A percentile compares a stretch with the other conserved stretches of the same genome.
phyloP scores from a whole-genome alignment of 2,113 vertebrate species.

The Nesogale talazaci region DNA sequence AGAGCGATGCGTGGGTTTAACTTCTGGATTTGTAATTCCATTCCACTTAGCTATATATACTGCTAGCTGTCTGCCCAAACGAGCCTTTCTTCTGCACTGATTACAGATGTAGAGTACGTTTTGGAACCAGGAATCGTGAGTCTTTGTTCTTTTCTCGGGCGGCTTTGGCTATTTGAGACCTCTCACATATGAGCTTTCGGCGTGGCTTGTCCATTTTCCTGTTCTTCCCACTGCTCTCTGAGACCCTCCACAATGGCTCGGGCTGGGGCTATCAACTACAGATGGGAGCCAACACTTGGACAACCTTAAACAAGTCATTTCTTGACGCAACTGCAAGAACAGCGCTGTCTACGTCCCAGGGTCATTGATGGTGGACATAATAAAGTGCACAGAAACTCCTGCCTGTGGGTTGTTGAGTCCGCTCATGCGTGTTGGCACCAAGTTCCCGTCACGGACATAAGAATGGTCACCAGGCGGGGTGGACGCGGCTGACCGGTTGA shows the following conservation, averaged over 20 bases:
- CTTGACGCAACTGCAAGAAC: background rate
- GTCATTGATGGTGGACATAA: background rate
- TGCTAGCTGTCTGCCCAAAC: no score
- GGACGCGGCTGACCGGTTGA: no score
- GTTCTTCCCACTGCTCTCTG: background rate
- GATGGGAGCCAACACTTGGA: background rate
- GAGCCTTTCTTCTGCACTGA: background rate
- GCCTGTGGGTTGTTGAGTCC: background rate
- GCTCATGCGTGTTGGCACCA: background rate
- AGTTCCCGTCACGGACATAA: background rate
- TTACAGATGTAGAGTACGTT: background rate
- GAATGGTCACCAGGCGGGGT: background rate
- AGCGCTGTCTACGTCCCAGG: background rate
- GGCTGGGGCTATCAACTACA: background rate
- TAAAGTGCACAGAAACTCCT: background rate
- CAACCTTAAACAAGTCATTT: background rate
- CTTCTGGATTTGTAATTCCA: background rate
- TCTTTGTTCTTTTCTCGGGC: background rate
- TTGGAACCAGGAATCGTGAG: background rate
- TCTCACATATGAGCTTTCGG: background rate
- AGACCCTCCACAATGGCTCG: background rate
- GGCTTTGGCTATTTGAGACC: background rate
- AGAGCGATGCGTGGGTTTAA: background rate
- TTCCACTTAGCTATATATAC: background rate
- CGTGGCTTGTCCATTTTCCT: background rate